phyloP scores from a whole-genome alignment of 2,888 invertebrate genomes.

The Dione vanillae region DNA sequence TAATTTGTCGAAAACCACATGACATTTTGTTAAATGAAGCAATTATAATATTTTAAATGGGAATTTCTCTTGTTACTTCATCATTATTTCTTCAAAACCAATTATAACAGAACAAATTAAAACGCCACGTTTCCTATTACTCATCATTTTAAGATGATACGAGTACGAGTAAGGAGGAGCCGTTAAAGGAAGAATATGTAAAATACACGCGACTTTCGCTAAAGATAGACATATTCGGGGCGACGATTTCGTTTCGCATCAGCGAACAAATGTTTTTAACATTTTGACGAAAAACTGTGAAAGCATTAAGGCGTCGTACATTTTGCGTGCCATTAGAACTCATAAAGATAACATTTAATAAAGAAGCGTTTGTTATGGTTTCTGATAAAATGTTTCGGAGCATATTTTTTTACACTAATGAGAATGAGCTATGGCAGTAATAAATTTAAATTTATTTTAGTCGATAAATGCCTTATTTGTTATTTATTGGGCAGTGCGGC shows the following conservation, averaged over 20 bases:
- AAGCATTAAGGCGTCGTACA: constrained; percentile 70
- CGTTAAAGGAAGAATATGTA: constrained; percentile 76
- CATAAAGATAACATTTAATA: constrained; percentile 58
- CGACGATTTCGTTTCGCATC: constrained; percentile 75
- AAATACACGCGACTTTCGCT: constrained; percentile 73
- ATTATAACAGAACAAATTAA: constrained; percentile 15
- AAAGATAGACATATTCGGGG: constrained; percentile 70
- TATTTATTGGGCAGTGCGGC: constrained; percentile 73
- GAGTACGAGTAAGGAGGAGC: constrained; percentile 61
- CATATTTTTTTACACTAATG: constrained; percentile 68
- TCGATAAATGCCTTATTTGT: constrained; percentile 57
- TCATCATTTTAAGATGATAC: constrained; percentile 59
- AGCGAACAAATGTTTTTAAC: constrained; percentile 75
- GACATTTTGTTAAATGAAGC: constrained; percentile 47
- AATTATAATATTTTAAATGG: constrained; percentile 46
- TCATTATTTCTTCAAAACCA: constrained; percentile 29
- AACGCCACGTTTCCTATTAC: constrained; percentile 11
- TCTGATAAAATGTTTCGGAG: constrained; percentile 65
- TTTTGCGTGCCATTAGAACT: constrained; percentile 63
- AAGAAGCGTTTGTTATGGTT: constrained; percentile 65
- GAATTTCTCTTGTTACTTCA: constrained; percentile 35
- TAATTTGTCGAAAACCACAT: constrained; percentile 48
- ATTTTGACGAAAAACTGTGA: constrained; percentile 70
- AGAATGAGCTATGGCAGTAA: constrained; percentile 68
- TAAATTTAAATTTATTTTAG: constrained; percentile 76